Conservation (phyloP, 1,140 invertebrate species). For the Telenomus remus region DNA sequence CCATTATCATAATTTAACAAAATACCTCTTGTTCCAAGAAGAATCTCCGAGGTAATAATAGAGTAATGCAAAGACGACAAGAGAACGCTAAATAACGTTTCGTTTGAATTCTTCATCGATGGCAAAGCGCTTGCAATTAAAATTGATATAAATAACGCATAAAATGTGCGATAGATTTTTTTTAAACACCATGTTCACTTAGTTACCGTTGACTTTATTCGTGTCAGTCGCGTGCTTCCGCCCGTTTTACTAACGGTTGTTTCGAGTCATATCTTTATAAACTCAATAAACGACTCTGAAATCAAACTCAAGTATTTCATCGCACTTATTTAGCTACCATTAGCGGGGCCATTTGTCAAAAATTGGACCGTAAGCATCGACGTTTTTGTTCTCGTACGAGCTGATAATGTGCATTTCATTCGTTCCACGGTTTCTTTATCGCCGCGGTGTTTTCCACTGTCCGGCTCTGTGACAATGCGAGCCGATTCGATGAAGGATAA, state of each 20-base stretch:
- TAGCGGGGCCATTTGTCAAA: conserved; percentile 43
- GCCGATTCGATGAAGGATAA: conserved; percentile 8
- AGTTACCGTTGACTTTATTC: conserved; percentile 59
- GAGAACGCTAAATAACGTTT: conserved; percentile 4
- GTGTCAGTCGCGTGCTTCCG: conserved; percentile 62
- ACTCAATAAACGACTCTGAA: conserved; percentile 55
- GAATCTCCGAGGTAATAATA: background rate
- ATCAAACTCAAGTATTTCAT: conserved; percentile 44
- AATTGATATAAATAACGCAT: conserved; percentile 45
- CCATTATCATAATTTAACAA: background rate
- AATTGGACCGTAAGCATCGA: conserved; percentile 33
- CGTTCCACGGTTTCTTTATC: conserved; percentile 9
- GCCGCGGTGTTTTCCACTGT: background rate
- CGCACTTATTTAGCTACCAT: conserved; percentile 33
- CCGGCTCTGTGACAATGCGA: background rate
- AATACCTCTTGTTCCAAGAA: background rate
- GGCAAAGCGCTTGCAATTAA: conserved; percentile 36
- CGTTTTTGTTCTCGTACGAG: conserved; percentile 14
- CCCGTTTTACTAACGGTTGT: conserved; percentile 58
- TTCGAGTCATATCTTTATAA: conserved; percentile 55
- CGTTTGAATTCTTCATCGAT: background rate
- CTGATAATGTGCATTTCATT: conserved; percentile 31
- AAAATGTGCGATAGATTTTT: conserved; percentile 41
- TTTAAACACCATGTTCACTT: conserved; percentile 44
- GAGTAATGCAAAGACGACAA: background rate